Evolutionary conservation across 2,113 vertebrate species (phyloP).

Genomic region (Pterocles gutturalis): DNA sequence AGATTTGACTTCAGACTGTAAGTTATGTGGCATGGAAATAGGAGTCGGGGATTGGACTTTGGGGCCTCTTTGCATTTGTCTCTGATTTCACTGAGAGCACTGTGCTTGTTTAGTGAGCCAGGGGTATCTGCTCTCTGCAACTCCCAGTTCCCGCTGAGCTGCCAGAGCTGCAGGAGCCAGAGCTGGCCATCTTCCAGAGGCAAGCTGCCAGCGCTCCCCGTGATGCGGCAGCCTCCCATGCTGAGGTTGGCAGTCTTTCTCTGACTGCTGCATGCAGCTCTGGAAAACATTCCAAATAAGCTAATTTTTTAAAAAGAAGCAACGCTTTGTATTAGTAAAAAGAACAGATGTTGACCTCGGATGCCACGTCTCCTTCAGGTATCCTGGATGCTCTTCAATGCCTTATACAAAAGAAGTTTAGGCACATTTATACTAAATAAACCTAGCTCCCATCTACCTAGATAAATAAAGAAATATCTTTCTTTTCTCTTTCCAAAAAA

Average conservation of each 20-base stretch:
- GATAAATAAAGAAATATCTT: background rate
- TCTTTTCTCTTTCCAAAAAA: background rate
- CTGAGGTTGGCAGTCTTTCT: background rate
- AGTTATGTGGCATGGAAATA: background rate
- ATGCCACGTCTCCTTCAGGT: background rate
- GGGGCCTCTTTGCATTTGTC: background rate
- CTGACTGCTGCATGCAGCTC: background rate
- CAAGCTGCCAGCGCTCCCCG: rapidly evolving
- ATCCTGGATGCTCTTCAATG: background rate
- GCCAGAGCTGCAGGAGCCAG: conserved; percentile 6
- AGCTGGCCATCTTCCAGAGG: background rate
- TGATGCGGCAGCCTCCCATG: background rate
- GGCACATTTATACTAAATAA: background rate
- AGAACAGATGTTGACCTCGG: background rate
- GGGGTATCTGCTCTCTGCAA: background rate
- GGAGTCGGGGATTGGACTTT: background rate
- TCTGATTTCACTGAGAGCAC: background rate
- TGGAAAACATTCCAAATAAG: background rate
- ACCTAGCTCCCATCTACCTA: background rate
- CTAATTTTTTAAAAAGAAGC: background rate
- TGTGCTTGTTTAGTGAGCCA: background rate
- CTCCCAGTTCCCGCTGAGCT: background rate
- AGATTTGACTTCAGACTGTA: background rate
- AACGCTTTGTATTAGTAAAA: rapidly evolving
- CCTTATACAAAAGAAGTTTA: background rate